Evolutionary conservation across 2,888 invertebrate genomes (phyloP), one percentile per base, ranked within the genome.

Genomic region (Bellardia bayeri): DNA sequence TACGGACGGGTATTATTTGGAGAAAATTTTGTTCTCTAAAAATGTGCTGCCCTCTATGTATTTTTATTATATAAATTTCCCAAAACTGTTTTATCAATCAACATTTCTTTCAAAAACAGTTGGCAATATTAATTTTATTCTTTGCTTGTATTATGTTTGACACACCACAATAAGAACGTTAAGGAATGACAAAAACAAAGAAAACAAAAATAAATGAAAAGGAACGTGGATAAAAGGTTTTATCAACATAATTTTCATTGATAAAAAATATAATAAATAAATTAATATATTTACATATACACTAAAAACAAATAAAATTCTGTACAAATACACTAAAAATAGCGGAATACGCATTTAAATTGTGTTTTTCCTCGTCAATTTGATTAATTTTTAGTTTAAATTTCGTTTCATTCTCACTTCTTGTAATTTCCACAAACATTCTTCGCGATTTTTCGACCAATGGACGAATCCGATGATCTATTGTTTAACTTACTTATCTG

Each of bases 401-500:
- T 45, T 45, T 13, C 23, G 30, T 45, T 71, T 16, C 14, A 23
- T 23, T 23, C 23, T 23, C 23, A 1, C 14, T 72, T 23, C 16
- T 69, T 64, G 33, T 16, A 78, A 78, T 72, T 66, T 33, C 90
- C 76, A 90, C 89, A 61, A 81, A 90, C 13, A 91, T 90, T 72
- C 64, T 85, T 86, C 91, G 91, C 90, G 82, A 92, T 91, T 92
- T 89, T 92, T 89, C 90, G 89, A 75, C 91, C 88, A 88, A 94
- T 94, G 94, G 92, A 92, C 84, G 93, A 94, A 89, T 91, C 93
- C 91, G 95, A 23, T 23, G 23, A 95, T 91, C 91, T 95, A 71
- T 92, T 96, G 89, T 95, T 96, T 90, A 95, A 96, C 40, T 93
- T 97, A 82, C 95, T 91, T 97, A 97, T 91, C 91, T 96, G 37